A percentile compares a stretch with the other conserved stretches of the same genome.
phyloP scores from a whole-genome alignment of 2,888 invertebrate species.

The Lasioglossum morio region DNA sequence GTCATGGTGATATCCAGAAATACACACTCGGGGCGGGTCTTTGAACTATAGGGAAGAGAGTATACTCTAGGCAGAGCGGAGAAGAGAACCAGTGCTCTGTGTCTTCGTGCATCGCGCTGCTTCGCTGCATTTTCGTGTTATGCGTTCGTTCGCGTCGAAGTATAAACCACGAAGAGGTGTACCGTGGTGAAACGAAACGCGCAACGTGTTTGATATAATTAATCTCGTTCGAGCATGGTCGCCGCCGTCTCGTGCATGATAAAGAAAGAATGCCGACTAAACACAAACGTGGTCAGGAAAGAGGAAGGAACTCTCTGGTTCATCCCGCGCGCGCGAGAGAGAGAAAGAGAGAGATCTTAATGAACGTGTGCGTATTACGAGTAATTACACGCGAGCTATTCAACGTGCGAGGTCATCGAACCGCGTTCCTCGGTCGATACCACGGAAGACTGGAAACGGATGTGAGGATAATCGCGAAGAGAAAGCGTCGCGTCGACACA shows the following conservation, averaged over 20 bases:
- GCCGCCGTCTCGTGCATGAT: not conserved
- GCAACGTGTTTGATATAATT: not conserved
- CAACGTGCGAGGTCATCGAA: conserved; percentile 65
- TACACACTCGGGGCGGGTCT: conserved; percentile 65
- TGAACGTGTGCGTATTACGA: conserved; percentile 59
- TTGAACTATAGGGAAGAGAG: conserved; percentile 64
- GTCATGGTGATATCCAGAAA: conserved; percentile 67
- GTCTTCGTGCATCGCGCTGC: conserved; percentile 24
- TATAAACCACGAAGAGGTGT: not conserved
- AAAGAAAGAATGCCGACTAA: not conserved
- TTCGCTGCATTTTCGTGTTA: conserved; percentile 30
- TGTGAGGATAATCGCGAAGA: conserved; percentile 61
- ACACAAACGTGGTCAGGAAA: conserved; percentile 8
- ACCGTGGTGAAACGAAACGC: conserved; percentile 1
- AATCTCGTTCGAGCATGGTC: not conserved
- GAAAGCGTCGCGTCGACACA: conserved; percentile 52
- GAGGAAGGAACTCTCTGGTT: conserved; percentile 12
- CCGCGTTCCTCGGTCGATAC: conserved; percentile 63
- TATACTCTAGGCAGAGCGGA: not conserved
- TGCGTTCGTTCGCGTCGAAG: conserved; percentile 27
- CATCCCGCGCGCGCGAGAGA: not conserved
- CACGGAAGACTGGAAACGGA: conserved; percentile 69
- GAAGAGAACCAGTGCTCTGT: not conserved
- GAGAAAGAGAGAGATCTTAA: conserved; percentile 28
- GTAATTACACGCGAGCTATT: conserved; percentile 70